These are phyloP conservation scores for Archivesica marissinica DNA, from an alignment of 1,140 invertebrate genomes.

Conservation along the genomic window DNA sequence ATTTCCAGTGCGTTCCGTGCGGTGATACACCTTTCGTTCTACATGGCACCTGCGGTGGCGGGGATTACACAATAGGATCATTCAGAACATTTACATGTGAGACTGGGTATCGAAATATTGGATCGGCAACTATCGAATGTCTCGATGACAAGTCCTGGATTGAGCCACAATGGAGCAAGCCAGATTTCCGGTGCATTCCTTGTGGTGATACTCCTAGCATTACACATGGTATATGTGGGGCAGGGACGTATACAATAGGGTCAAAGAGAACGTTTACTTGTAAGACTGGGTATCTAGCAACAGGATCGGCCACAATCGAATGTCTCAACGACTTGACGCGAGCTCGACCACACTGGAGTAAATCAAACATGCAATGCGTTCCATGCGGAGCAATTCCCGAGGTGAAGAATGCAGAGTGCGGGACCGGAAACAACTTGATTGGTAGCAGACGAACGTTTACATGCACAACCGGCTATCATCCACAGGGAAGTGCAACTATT, in stretches of 20 bases:
- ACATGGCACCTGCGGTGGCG: conserved; percentile 6
- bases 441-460: neutral
- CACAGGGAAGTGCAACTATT: conserved; percentile 28
- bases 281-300: conserved; percentile 24
- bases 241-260: conserved; percentile 8
- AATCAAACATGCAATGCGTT: conserved; percentile 37
- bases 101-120: conserved; percentile 20
- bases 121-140: conserved; percentile 6
- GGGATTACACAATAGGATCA: conserved; percentile 25
- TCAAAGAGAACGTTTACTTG: conserved; percentile 10
- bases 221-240: conserved; percentile 28
- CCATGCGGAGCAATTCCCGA: conserved; percentile 35
- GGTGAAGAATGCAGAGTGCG: conserved; percentile 18
- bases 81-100: conserved; percentile 12
- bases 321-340: conserved; percentile 6
- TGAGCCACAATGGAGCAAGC: conserved; percentile 12
- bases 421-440: conserved; percentile 13
- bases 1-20: conserved; percentile 41
- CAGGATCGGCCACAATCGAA: neutral
- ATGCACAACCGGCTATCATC: conserved; percentile 27
- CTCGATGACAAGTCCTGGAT: neutral
- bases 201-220: conserved; percentile 25
- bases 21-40: conserved; percentile 28
- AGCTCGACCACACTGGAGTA: conserved; percentile 10
- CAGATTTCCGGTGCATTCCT: conserved; percentile 38